A percentile compares a stretch with the other conserved stretches of the same genome.
Conservation (phyloP, 1,140 invertebrate genomes). For the Oedothorax gibbosus region DNA sequence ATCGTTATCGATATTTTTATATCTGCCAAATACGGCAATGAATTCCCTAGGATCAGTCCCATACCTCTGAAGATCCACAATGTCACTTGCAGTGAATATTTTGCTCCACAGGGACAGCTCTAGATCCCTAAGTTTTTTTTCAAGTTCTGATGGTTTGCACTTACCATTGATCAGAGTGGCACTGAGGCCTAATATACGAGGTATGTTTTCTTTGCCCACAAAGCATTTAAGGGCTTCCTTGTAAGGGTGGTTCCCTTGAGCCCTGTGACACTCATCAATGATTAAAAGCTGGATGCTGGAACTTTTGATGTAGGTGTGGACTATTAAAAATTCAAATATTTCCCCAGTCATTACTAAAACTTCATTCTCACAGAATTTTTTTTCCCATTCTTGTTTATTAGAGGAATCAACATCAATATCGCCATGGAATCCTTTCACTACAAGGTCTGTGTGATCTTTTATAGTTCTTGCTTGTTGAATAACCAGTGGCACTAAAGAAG, state of each 20-base stretch:
- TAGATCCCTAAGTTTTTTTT: slow-evolving; percentile 77
- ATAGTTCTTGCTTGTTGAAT: slow-evolving; percentile 81
- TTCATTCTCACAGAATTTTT: slow-evolving; percentile 75
- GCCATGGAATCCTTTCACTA: slow-evolving; percentile 72
- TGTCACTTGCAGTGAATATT: slow-evolving; percentile 82
- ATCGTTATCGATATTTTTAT: not conserved
- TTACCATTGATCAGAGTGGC: slow-evolving; percentile 70
- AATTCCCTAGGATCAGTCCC: slow-evolving; percentile 69
- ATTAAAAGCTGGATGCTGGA: slow-evolving; percentile 83
- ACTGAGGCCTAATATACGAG: slow-evolving; percentile 78
- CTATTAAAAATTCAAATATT: slow-evolving; percentile 81
- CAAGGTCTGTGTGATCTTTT: slow-evolving; percentile 73
- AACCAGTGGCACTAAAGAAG: slow-evolving; percentile 77
- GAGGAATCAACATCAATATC: slow-evolving; percentile 70
- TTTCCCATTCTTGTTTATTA: slow-evolving; percentile 75
- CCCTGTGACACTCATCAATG: slow-evolving; percentile 93
- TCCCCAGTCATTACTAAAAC: slow-evolving; percentile 89
- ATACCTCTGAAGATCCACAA: slow-evolving; percentile 80
- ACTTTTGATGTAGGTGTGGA: slow-evolving; percentile 75
- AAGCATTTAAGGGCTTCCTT: slow-evolving; percentile 74
- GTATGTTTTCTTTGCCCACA: slow-evolving; percentile 1
- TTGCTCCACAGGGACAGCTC: slow-evolving; percentile 79
- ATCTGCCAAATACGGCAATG: slow-evolving; percentile 14
- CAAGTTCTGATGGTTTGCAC: slow-evolving; percentile 73
- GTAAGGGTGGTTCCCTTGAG: slow-evolving; percentile 78